These are phyloP conservation scores for Remorina albescens DNA, from an alignment of 2,797 vertebrate genomes.

Conservation along the genomic window DNA sequence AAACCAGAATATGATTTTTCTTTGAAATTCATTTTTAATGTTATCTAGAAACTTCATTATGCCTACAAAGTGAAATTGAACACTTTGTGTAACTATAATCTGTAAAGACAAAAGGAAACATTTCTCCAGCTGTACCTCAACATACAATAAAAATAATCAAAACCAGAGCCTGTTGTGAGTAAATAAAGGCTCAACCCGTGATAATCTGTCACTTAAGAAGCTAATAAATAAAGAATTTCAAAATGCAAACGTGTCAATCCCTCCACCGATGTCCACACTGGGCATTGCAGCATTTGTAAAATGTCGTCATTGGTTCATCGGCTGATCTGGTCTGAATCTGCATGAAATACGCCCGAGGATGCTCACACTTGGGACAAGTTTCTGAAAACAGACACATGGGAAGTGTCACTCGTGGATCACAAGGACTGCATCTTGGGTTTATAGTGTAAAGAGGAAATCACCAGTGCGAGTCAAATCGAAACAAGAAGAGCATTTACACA, in stretches of 20 bases:
- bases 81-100: conserved; percentile 2
- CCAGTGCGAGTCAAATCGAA: background rate
- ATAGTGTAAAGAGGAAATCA: background rate
- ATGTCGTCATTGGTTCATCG: conserved; percentile 98
- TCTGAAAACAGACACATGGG: conserved; percentile 81
- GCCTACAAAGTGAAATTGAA: background rate
- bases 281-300: conserved; percentile 96
- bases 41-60: conserved; percentile 8
- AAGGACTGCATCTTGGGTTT: background rate
- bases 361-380: conserved; percentile 94
- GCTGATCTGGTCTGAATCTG: conserved; percentile 98
- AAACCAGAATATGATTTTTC: conserved; percentile 67
- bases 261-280: conserved; percentile 96
- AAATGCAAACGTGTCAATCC: conserved; percentile 82
- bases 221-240: background rate
- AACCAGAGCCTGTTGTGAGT: background rate
- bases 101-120: background rate
- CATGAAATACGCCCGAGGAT: conserved; percentile 97
- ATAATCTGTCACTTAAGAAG: background rate
- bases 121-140: background rate
- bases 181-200: conserved; percentile 8
- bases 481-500: background rate
- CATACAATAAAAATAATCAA: background rate
- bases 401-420: conserved; percentile 3
- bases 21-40: conserved; percentile 50